Evolutionary conservation across 2,113 vertebrate genomes (phyloP).

Genomic region (Aix galericulata): DNA sequence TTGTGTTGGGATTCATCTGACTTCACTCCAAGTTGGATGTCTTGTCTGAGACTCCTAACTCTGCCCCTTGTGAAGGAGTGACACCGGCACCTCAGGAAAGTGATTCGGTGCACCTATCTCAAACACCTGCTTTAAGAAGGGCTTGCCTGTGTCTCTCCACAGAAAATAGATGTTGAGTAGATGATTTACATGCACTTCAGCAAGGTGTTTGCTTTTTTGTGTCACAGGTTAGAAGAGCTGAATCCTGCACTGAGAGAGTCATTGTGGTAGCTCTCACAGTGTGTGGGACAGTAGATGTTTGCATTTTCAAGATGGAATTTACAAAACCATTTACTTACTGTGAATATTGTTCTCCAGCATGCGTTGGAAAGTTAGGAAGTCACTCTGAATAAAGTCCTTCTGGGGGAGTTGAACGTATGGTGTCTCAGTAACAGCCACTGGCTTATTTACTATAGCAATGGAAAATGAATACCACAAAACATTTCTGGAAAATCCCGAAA

Average conservation of each 20-base stretch:
- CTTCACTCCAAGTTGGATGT: not conserved
- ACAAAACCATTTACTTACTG: not conserved
- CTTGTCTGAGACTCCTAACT: not conserved
- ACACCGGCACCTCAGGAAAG: not conserved
- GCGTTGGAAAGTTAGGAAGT: not conserved
- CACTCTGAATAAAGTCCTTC: not conserved
- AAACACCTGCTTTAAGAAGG: not conserved
- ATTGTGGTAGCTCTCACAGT: not conserved
- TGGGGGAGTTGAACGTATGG: not conserved
- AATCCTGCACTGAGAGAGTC: not conserved
- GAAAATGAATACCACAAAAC: not conserved
- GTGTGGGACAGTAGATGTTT: not conserved
- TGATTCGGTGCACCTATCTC: not conserved
- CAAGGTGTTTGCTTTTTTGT: not conserved
- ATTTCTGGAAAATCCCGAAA: conserved; percentile 4
- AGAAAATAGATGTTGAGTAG: not conserved
- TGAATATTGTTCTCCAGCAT: not conserved
- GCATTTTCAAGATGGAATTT: not conserved
- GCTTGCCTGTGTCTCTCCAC: not conserved
- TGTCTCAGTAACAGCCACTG: not conserved
- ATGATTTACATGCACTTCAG: not conserved
- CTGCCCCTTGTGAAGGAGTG: not conserved
- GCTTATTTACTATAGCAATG: not conserved
- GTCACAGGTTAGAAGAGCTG: not conserved
- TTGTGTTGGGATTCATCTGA: not conserved